These are phyloP conservation scores for Hexactinellida sp. DNA, from an alignment of 37 sponge, comb jelly and placozoan genomes.

Conservation along the genomic window DNA sequence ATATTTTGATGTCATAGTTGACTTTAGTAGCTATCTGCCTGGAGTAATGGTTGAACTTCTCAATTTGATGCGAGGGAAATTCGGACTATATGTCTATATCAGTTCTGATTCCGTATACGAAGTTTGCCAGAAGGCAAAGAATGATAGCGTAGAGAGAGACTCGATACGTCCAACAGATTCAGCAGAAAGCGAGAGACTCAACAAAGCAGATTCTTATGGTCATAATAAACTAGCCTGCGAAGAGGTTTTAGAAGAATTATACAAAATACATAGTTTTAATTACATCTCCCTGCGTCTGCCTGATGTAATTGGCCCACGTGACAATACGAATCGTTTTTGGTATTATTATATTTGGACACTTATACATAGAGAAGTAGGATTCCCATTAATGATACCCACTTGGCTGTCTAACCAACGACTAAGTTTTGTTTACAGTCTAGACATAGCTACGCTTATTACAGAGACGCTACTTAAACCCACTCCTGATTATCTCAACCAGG, in stretches of 20 bases:
- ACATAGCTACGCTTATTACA: slow-evolving; percentile 25
- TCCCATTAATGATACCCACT: slow-evolving; percentile 19
- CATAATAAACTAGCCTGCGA: slow-evolving; percentile 24
- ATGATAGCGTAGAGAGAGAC: slow-evolving; percentile 18
- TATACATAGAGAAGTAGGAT: slow-evolving; percentile 1
- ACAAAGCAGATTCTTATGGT: slow-evolving; percentile 22
- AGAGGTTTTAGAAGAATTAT: slow-evolving; percentile 8
- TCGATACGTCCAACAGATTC: not conserved
- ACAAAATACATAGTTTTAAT: not conserved
- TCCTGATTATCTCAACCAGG: not conserved
- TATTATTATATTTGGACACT: slow-evolving; percentile 23
- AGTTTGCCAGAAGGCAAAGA: not conserved
- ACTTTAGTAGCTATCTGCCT: slow-evolving; percentile 24
- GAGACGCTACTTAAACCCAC: not conserved
- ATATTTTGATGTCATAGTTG: slow-evolving; percentile 25
- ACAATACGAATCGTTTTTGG: slow-evolving; percentile 32
- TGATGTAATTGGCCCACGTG: slow-evolving; percentile 41
- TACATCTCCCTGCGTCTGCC: slow-evolving; percentile 25
- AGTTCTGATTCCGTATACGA: slow-evolving; percentile 41
- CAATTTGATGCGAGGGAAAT: not conserved
- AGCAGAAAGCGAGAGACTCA: not conserved
- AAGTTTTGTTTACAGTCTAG: slow-evolving; percentile 26
- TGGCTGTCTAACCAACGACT: not conserved
- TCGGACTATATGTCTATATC: slow-evolving; percentile 26
- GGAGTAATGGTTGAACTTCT: slow-evolving; percentile 10